Base-by-base conservation (phyloP, 1,140 invertebrate genomes). In the Papilio polyxenes region DNA sequence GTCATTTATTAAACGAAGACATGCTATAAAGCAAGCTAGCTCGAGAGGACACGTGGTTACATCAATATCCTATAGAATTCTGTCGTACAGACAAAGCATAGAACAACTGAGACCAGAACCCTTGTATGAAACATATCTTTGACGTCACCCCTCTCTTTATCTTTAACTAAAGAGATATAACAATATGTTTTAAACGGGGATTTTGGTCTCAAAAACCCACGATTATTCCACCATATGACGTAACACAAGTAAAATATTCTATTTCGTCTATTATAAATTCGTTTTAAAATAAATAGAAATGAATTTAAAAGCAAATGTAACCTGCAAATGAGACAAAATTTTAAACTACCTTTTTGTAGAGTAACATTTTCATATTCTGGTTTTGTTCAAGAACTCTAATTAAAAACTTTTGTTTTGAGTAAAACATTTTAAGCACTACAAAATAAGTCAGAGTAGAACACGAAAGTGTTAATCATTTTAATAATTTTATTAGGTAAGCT, bases 321-420 rank as follows among this genome's bases (percentile, higher is more conserved):
- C 65, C 65, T 69, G 65, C 65, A 69, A 69, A 69, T 69, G 65
- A 69, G 31, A 69, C 65, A 69, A 69, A 65, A 37, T 69, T 69
- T 69, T 69, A 15, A 69, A 69, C 65, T 37, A 69, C 31, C 10
- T 69, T 69, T 69, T 69, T 69, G 31, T 69, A 37, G 62, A 69
- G 23, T 3, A 69, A 69, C 65, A 69, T 69, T 69, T 69, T 69
- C 65, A 69, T 69, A 69, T 69, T 69, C 65, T 69, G 10, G 65
- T 11, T 69, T 69, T 69, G 65, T 69, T 69, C 23, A 69, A 69
- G 65, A 69, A 37, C 65, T 31, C 65, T 69, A 69, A 69, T 69
- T 69, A 69, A 69, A 69, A 69, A 69, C 65, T 69, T 69, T 69
- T 69, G 65, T 69, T 37, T 23, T 37, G 65, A 69, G 23, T 69